Conservation (phyloP, 2,113 vertebrate species). For the Numenius arquata region DNA sequence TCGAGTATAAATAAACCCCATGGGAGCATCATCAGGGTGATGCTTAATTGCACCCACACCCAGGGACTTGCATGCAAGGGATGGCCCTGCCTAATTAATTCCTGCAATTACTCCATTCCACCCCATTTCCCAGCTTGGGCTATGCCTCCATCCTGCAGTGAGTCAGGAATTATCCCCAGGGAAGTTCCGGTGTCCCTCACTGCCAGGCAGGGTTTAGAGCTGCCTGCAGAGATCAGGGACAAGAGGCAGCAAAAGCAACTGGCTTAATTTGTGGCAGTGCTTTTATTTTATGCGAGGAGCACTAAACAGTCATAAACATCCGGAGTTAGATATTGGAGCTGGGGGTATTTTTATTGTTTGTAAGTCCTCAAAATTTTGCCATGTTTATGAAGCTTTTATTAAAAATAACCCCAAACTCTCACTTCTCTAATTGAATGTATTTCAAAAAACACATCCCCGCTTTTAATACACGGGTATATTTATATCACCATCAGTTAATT, state of each 20-base stretch:
- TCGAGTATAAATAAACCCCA: not conserved
- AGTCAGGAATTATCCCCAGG: not conserved
- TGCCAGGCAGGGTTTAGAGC: not conserved
- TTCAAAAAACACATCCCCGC: not conserved
- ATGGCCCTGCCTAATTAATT: not conserved
- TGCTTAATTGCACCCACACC: not conserved
- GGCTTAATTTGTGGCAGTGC: not conserved
- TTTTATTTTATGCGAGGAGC: constrained; percentile 10
- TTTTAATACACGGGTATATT: not conserved
- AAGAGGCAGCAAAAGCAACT: not conserved
- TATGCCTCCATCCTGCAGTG: not conserved
- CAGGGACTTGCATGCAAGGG: not conserved
- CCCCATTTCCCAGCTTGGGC: not conserved
- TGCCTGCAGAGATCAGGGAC: not conserved
- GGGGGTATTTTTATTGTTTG: not conserved
- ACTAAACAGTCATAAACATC: not conserved
- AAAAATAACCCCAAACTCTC: not conserved
- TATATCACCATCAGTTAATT: constrained; percentile 7
- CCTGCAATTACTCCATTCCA: not conserved
- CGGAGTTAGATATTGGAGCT: not conserved
- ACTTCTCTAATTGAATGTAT: not conserved
- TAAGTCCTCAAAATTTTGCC: not conserved
- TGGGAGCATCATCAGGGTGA: not conserved
- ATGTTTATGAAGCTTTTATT: constrained; percentile 9
- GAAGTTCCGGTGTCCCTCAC: fast-evolving